These are phyloP conservation scores for Oryctes rhinoceros DNA, from an alignment of 1,140 invertebrate genomes.

Conservation along the genomic window DNA sequence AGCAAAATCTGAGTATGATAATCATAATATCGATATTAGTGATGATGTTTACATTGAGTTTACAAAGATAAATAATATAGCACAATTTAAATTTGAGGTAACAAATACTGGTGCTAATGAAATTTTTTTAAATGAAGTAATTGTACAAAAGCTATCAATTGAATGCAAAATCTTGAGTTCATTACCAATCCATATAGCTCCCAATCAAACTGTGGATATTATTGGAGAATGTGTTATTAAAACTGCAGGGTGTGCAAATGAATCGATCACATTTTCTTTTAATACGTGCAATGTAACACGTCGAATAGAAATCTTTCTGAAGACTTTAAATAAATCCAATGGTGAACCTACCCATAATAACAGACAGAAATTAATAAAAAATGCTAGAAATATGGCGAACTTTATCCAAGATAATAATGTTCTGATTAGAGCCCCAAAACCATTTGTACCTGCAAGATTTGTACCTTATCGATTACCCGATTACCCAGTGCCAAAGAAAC, in stretches of 20 bases:
- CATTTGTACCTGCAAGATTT: constrained; percentile 66
- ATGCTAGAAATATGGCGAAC: background rate
- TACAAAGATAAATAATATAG: constrained; percentile 58
- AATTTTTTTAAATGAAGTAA: constrained; percentile 49
- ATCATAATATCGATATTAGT: constrained; percentile 58
- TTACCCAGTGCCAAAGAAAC: constrained; percentile 68
- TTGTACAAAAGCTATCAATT: constrained; percentile 40
- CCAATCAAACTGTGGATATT: constrained; percentile 55
- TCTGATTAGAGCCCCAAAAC: constrained; percentile 67
- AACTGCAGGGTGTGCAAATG: constrained; percentile 67
- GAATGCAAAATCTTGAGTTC: constrained; percentile 56
- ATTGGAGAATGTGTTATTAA: constrained; percentile 63
- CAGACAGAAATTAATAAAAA: background rate
- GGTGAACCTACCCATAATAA: background rate
- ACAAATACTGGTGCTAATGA: constrained; percentile 48
- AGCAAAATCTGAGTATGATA: constrained; percentile 30
- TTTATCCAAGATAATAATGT: background rate
- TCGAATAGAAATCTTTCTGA: background rate
- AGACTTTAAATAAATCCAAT: background rate
- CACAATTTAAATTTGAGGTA: constrained; percentile 54
- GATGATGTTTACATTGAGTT: constrained; percentile 58
- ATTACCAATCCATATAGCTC: background rate
- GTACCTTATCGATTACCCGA: constrained; percentile 62
- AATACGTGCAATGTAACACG: background rate
- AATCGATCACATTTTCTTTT: constrained; percentile 58